These are phyloP conservation scores for Ectobius pallidus DNA, from an alignment of 2,888 invertebrate species.

Conservation along the genomic window DNA sequence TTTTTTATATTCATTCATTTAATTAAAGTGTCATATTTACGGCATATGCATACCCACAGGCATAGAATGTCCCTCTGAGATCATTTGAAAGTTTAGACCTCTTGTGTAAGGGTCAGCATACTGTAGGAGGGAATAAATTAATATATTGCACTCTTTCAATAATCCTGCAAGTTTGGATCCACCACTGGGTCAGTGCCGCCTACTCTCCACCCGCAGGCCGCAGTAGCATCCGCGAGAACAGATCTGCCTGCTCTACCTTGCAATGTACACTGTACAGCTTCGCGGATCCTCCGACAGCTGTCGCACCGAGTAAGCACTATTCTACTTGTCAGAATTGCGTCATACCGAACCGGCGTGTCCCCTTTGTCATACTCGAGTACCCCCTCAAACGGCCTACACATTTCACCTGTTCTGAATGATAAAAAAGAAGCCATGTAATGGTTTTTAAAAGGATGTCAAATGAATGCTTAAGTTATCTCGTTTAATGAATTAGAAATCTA, in stretches of 20 bases:
- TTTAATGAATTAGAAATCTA: too few relatives aligned
- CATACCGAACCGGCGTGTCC: not conserved
- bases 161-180: too few relatives aligned
- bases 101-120: too few relatives aligned
- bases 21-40: too few relatives aligned
- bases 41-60: too few relatives aligned
- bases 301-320: not conserved
- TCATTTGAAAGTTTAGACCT: too few relatives aligned
- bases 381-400: not conserved
- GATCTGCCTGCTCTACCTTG: slow-evolving; percentile 7
- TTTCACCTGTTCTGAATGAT: not conserved
- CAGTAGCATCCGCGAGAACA: not conserved
- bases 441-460: not conserved
- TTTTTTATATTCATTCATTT: too few relatives aligned
- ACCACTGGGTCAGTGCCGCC: not conserved
- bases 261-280: slow-evolving; percentile 1
- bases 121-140: too few relatives aligned
- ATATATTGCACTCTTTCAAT: too few relatives aligned
- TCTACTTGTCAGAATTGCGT: not conserved
- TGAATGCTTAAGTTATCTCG: not conserved
- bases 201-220: not conserved
- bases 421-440: not conserved
- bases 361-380: not conserved
- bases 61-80: too few relatives aligned
- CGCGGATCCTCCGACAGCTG: not conserved